phyloP scores from a whole-genome alignment of 2,888 invertebrate species.

The Sericinus montela region DNA sequence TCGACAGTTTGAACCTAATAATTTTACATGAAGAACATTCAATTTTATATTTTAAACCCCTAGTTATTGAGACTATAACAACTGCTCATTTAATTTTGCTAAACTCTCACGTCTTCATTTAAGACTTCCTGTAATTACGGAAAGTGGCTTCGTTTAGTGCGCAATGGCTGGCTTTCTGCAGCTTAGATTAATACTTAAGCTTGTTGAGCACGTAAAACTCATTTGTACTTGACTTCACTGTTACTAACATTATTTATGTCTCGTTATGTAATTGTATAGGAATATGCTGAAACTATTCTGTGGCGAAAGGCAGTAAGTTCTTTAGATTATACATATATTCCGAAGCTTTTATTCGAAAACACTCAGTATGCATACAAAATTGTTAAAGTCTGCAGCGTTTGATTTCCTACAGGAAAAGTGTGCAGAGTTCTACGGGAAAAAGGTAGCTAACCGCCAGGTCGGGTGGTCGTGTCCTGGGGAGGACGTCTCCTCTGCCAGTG shows the following conservation, averaged over 20 bases:
- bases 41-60: constrained; percentile 3
- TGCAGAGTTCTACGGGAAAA: too few relatives aligned
- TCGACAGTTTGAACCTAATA: neutral
- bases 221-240: constrained; percentile 13
- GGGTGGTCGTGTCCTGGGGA: too few relatives aligned
- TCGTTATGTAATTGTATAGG: constrained; percentile 8
- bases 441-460: too few relatives aligned
- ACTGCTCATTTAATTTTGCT: constrained; percentile 1
- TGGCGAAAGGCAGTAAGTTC: neutral
- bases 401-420: too few relatives aligned
- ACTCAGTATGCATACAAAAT: too few relatives aligned
- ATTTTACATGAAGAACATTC: neutral
- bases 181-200: constrained; percentile 15
- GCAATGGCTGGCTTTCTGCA: constrained; percentile 4
- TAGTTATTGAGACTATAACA: constrained; percentile 4
- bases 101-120: constrained; percentile 16
- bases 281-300: neutral
- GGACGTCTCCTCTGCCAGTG: too few relatives aligned
- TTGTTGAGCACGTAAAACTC: constrained; percentile 15
- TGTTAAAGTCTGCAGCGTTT: too few relatives aligned
- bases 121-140: constrained; percentile 17
- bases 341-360: too few relatives aligned
- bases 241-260: constrained; percentile 7
- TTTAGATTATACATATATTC: too few relatives aligned
- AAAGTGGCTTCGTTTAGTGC: constrained; percentile 15